Evolutionary conservation across 2,113 vertebrate species (phyloP), one percentile per base, ranked within the genome.

Genomic region (Pterocles orientalis): DNA sequence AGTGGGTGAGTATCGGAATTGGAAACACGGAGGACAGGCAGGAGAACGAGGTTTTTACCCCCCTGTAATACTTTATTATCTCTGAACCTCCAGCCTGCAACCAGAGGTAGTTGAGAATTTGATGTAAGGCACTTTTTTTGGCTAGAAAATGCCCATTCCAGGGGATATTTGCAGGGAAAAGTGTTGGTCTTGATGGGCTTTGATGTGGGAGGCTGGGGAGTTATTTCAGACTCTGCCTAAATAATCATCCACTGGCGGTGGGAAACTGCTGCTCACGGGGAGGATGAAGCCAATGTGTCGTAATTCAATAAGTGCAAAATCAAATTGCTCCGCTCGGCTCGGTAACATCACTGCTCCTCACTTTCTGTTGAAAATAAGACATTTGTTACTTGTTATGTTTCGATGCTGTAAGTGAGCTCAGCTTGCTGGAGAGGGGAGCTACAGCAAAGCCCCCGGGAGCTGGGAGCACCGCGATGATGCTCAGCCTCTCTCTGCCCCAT

Each of bases 241-340:
- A 79, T 48, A 47, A 41, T 39, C 0, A 0, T 39, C 41, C 24
- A 13, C 12, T 16, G 36, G 61, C 39, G 71, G 50, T 71, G 62
- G 45, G 57, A 76, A 95, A 79, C 24, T 0, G 3, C 54, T 33
- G 36, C 34, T 66, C 12, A 4, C 7, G 9, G 6, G 62, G 81
- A 66, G n/a, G 43, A 2, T 81, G 78, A 48, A 45, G 33, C 41
- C 47, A 47, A n/a, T 3, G 25, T 68, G 53, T 56, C 10, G 2
- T 51, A 68, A 85, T 24, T 64, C 60, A 75, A 1, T 25, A 56
- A 91, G 70, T 36, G 71, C 77, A 91, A 82, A 78, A 66, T 75
- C 33, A 70, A 57, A 88, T 53, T 10, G 21, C 71, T 71, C 60
- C 1, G 1, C 64, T 80, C 7, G 7, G 60, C 21, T 65, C 8